These are phyloP conservation scores for Sebastes minor DNA, from an alignment of 2,797 vertebrate species.

Conservation along the genomic window DNA sequence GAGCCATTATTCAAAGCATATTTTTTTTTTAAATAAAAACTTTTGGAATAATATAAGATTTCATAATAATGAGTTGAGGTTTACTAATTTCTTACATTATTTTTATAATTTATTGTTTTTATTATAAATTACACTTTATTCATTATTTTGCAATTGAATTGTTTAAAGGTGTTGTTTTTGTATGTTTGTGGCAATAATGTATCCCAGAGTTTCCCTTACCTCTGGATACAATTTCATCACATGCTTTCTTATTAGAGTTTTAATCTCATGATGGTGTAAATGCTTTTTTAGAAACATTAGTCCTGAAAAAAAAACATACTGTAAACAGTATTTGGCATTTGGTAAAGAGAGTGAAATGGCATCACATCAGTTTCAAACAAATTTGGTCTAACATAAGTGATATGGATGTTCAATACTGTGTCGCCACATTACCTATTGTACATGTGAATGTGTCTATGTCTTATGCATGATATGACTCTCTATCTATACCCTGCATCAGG, in stretches of 20 bases:
- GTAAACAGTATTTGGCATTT: background rate
- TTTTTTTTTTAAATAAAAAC: background rate
- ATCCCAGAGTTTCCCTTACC: background rate
- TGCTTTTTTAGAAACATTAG: background rate
- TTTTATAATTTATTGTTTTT: background rate
- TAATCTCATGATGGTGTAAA: background rate
- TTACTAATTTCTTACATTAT: background rate
- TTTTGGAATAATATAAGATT: background rate
- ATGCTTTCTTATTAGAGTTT: background rate
- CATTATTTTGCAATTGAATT: background rate
- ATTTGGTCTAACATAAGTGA: background rate
- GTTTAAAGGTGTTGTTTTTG: background rate
- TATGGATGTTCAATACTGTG: background rate
- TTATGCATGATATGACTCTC: background rate
- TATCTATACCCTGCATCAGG: conserved; percentile 68
- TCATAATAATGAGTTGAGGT: background rate
- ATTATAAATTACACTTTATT: background rate
- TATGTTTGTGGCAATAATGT: background rate
- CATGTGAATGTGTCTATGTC: background rate
- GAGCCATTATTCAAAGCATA: background rate
- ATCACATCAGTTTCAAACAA: background rate
- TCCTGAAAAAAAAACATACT: background rate
- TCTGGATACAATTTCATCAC: background rate
- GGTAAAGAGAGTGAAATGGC: background rate
- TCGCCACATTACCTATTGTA: background rate